Evolutionary conservation across 2,888 invertebrate genomes (phyloP).

Genomic region (Neria commutata): DNA sequence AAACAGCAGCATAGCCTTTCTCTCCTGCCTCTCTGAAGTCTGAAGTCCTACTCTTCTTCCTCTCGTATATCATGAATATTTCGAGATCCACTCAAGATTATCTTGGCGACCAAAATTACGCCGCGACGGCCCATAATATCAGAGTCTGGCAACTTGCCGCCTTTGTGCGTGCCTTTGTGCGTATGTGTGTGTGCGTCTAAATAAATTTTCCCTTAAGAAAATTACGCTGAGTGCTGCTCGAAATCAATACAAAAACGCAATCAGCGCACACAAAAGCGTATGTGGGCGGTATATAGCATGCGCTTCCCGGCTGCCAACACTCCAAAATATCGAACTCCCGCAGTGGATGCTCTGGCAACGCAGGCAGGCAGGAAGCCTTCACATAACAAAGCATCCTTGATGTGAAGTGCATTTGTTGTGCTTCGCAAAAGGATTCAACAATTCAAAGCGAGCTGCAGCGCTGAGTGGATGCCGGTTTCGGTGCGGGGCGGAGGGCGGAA

Average conservation of each 20-base stretch:
- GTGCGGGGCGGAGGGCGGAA: not conserved
- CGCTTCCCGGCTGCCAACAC: too few species aligned
- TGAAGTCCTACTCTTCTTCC: not conserved
- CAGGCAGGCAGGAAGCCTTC: conserved; percentile 16
- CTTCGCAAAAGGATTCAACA: not conserved
- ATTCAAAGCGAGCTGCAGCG: not conserved
- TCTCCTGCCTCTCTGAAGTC: too few species aligned
- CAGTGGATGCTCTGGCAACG: too few species aligned
- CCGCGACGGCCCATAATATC: not conserved
- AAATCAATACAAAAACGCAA: conserved; percentile 1
- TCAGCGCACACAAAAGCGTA: not conserved
- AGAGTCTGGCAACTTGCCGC: not conserved
- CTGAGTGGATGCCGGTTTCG: not conserved
- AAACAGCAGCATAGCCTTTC: too few species aligned
- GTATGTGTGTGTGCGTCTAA: not conserved
- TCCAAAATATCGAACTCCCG: too few species aligned
- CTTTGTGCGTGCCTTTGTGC: not conserved
- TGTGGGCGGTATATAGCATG: not conserved
- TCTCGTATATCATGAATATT: not conserved
- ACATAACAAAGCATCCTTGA: conserved; percentile 19
- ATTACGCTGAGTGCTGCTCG: not conserved
- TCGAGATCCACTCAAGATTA: conserved; percentile 15
- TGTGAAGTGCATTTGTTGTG: not conserved
- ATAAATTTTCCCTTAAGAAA: conserved; percentile 5
- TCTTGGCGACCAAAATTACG: conserved; percentile 1